Evolutionary conservation across 2,888 invertebrate genomes (phyloP).

Genomic region (Deroplatys truncata): DNA sequence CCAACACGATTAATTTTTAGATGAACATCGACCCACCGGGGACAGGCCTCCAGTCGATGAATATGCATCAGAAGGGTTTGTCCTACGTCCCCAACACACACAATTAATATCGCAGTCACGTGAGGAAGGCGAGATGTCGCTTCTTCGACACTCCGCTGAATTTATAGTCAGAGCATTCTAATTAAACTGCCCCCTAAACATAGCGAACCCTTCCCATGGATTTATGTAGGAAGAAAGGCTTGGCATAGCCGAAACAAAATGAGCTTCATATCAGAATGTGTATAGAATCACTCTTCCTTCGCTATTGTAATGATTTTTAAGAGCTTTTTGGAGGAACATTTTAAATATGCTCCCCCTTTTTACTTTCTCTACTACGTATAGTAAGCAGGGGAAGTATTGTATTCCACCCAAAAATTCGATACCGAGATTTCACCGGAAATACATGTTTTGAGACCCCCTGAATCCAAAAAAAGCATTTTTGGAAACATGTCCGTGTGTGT

Average conservation of each 20-base stretch:
- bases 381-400: too few relatives aligned
- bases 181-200: neutral
- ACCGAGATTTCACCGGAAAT: too few relatives aligned
- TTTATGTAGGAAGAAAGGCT: neutral
- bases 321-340: too few relatives aligned
- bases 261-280: neutral
- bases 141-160: neutral
- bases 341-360: too few relatives aligned
- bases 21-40: neutral
- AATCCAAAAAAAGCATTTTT: too few relatives aligned
- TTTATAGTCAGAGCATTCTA: neutral
- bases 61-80: neutral
- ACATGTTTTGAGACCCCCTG: too few relatives aligned
- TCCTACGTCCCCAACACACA: neutral
- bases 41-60: neutral
- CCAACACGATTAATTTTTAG: neutral
- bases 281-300: too few relatives aligned
- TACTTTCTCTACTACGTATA: too few relatives aligned
- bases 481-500: too few relatives aligned
- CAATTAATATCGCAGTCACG: neutral
- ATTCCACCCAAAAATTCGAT: too few relatives aligned
- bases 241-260: neutral
- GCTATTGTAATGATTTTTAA: too few relatives aligned
- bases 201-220: neutral
- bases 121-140: neutral